Evolutionary conservation across 2,113 vertebrate genomes (phyloP), one percentile per base, ranked within the genome.

Genomic region (Recurvirostra avosetta): DNA sequence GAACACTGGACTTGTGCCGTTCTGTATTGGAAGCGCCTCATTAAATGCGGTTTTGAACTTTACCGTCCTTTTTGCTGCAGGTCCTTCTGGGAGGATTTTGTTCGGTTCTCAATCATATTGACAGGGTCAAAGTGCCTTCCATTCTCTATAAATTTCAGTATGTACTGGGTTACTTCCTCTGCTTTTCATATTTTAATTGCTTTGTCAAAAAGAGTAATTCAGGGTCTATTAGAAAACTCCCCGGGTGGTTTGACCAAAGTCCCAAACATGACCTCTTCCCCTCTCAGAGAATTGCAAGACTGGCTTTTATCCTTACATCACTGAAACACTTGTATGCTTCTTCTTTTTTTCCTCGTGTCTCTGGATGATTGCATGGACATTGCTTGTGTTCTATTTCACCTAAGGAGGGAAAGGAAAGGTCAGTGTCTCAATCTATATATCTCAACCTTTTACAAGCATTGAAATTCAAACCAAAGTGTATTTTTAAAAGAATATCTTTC

Each of bases 171-270:
- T 74, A 83, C 58, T 94, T 96, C 92, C 67, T 92, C 38, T 55
- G 62, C 58, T 96, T 97, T 96, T 96, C 89, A 83, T 92, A 92
- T 93, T 95, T 96, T 96, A 96, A 96, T 96, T 95, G 70, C 59
- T 95, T 95, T 96, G 88, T 88, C 92, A 96, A 93, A 94, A 91
- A 90, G 75, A 95, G 38, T 90, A 94, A 93, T 93, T 90, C 66
- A 70, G 71, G 40, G 23, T 36, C 71, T 93, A 86, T 80, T 66
- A 83, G 74, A 79, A 95, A 92, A 86, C 74, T 92, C 74, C 47
- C 78, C 34, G 45, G 9, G 55, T 93, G 62, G 8, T 73, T 90
- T 86, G 55, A 92, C 74, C 6, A 0, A 83, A 67, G 82, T 59
- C 84, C 82, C n/a, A 80, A 62, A 62, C 45, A 76, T 59, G 62